Evolutionary conservation across 2,113 vertebrate genomes (phyloP), one percentile per base, ranked within the genome.

Genomic region (Petromus typicus): DNA sequence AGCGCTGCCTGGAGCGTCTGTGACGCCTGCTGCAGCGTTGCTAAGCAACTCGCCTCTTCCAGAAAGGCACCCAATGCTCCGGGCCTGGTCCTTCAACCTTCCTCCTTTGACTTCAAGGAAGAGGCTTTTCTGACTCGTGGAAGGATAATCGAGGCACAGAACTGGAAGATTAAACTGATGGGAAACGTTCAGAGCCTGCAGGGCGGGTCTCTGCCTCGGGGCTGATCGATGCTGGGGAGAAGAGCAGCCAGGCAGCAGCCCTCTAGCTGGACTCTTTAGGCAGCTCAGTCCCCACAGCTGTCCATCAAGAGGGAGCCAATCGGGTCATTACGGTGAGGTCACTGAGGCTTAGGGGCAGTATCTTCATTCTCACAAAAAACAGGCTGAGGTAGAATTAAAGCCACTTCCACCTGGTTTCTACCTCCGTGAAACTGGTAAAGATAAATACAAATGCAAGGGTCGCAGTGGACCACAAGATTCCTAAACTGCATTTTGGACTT

Each of bases 41-140:
- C 97, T 97, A 96, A 96, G 96, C 95, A 96, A 98, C 94, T 66
- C 92, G 59, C 75, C 91, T 95, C 64, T 94, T 76, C 75, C 75
- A 94, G 90, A 59, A 95, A 95, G 14, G 57, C 96, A 43, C 18
- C 45, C 3, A 13, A 54, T 18, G 59, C 85, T 93, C 37, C 25
- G 22, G 63, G 37, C 69, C 57, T 95, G 95, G 79, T 59, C 86
- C 79, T 89, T 54, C 56, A 95, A 40, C 7, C 40, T 84, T 63
- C 37, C 80, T 90, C 61, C 48, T 80, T 6, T 1, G 48, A 3
- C 23, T 83, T 92, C 78, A 61, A 66, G 57, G 57, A 79, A 89
- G 71, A 34, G 57, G 7, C 12, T 90, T 57, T 51, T 89, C 48
- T 75, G 66, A 86, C 25, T 82, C 48, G n/a, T 5, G 56, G 45